Percentiles rank a stretch among this genome's conserved stretches.
phyloP scores from a whole-genome alignment of 2,888 invertebrate genomes.

The Synergus laeviventris region DNA sequence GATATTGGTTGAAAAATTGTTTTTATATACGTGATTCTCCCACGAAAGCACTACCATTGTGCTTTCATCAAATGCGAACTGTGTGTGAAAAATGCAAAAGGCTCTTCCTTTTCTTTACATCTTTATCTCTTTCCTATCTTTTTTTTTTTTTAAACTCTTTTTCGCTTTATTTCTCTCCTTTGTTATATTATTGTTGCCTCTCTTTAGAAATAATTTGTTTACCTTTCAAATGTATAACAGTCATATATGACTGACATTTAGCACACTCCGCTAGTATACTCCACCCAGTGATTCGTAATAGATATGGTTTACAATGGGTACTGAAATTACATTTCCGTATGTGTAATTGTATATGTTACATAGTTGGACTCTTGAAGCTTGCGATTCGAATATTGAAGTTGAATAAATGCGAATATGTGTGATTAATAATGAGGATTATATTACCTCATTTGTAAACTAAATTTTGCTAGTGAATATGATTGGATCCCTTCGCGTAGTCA shows the following conservation, averaged over 20 bases:
- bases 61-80: slow-evolving; percentile 25
- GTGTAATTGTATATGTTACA: background rate
- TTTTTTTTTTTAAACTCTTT: background rate
- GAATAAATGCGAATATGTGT: background rate
- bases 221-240: background rate
- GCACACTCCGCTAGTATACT: background rate
- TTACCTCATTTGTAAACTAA: background rate
- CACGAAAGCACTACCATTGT: slow-evolving; percentile 2
- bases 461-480: background rate
- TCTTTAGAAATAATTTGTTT: slow-evolving; percentile 4
- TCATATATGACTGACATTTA: background rate
- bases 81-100: slow-evolving; percentile 32
- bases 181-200: background rate
- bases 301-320: background rate
- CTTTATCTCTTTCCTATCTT: background rate
- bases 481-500: too few relatives aligned
- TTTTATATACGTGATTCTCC: slow-evolving; percentile 19
- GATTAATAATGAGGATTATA: background rate
- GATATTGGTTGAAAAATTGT: slow-evolving; percentile 33
- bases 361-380: background rate
- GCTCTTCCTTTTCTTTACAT: slow-evolving; percentile 4
- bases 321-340: background rate
- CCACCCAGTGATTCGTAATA: background rate
- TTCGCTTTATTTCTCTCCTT: background rate
- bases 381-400: background rate